Evolutionary conservation across 2,888 invertebrate genomes (phyloP).

Genomic region (Chironomus tentans): DNA sequence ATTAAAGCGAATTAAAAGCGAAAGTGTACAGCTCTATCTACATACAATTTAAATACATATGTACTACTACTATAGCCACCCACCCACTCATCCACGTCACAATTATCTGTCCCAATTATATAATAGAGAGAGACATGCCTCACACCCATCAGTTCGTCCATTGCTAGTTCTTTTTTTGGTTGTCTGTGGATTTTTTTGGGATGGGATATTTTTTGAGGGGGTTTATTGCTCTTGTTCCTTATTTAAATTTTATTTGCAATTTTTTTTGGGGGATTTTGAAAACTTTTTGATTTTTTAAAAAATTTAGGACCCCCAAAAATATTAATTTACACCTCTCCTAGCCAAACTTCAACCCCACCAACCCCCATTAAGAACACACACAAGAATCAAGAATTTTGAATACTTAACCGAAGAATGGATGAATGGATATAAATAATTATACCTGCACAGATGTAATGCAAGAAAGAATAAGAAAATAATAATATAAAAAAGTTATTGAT

Average conservation of each 20-base stretch:
- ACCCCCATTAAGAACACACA: neutral
- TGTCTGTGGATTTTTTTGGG: no score
- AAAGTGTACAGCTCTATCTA: conserved; percentile 20
- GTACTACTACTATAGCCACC: neutral
- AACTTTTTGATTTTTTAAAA: no score
- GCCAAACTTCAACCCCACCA: no score
- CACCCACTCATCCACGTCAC: neutral
- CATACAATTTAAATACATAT: neutral
- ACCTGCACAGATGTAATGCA: neutral
- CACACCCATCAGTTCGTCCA: no score
- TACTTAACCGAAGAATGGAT: neutral
- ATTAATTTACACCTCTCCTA: no score
- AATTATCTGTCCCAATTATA: neutral
- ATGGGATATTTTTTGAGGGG: no score
- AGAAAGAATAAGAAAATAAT: neutral
- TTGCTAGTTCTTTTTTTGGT: no score
- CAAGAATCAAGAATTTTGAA: neutral
- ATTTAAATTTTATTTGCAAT: no score
- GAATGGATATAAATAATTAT: neutral
- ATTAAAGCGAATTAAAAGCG: conserved; percentile 10
- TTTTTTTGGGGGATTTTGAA: no score
- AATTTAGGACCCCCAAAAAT: no score
- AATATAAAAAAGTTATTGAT: neutral
- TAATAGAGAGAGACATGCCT: neutral
- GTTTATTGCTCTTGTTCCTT: no score